Evolutionary conservation across 35 echinoderm and acorn worm genomes (phyloP).

Genomic region (Amphiura filiformis): DNA sequence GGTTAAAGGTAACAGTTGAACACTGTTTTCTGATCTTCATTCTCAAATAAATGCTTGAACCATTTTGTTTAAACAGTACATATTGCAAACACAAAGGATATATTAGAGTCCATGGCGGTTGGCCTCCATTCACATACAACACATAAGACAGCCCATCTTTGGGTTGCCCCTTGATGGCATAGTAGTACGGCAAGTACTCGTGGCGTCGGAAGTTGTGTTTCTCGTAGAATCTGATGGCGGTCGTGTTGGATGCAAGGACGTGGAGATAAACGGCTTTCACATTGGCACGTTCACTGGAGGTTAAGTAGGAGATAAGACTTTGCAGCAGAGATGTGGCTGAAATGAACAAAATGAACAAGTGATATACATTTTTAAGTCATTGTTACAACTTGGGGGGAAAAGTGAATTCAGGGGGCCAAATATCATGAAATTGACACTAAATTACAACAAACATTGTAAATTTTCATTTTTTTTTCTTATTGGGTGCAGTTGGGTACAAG

Average conservation of each 20-base stretch:
- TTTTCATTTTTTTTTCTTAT: too few species aligned
- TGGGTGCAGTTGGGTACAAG: too few species aligned
- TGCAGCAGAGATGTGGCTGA: slow-evolving; percentile 85
- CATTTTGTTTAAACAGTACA: too few species aligned
- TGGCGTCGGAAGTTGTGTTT: slow-evolving; percentile 84
- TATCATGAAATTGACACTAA: too few species aligned
- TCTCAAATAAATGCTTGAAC: too few species aligned
- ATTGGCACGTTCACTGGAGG: slow-evolving; percentile 45
- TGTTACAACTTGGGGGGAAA: too few species aligned
- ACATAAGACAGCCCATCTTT: slow-evolving; percentile 93
- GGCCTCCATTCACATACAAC: slow-evolving; percentile 89
- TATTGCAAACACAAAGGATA: slow-evolving; percentile 98
- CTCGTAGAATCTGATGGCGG: slow-evolving; percentile 89
- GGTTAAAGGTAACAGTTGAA: too few species aligned
- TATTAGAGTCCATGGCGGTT: slow-evolving; percentile 96
- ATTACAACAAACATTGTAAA: too few species aligned
- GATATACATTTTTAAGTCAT: too few species aligned
- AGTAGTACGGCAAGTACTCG: slow-evolving; percentile 93
- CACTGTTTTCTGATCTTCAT: too few species aligned
- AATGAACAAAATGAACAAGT: background rate
- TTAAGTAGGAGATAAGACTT: slow-evolving; percentile 71
- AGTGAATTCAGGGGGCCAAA: too few species aligned
- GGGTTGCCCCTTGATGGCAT: slow-evolving; percentile 72
- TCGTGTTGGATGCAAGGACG: slow-evolving; percentile 89
- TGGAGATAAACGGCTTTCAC: slow-evolving; percentile 92